These are phyloP conservation scores for Charina bottae DNA, from an alignment of 2,113 vertebrate genomes.

Conservation along the genomic window DNA sequence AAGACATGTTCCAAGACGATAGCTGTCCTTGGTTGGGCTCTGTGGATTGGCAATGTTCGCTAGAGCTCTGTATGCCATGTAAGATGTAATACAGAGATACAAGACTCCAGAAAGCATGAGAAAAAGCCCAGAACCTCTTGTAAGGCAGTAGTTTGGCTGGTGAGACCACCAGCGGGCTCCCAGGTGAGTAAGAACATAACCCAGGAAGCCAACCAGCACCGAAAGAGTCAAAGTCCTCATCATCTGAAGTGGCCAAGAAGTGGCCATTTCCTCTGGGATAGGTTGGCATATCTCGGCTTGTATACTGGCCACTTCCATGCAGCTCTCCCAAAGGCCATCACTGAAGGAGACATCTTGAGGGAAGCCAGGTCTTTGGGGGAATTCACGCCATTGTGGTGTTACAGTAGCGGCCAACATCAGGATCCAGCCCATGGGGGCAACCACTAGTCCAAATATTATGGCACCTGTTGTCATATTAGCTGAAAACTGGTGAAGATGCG, in stretches of 20 bases:
- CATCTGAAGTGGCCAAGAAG: neutral
- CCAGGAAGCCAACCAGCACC: slow-evolving; percentile 1
- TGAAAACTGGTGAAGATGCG: rapidly evolving
- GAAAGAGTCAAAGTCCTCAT: neutral
- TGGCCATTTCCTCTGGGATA: neutral
- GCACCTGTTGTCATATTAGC: rapidly evolving
- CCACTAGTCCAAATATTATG: neutral
- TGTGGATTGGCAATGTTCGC: neutral
- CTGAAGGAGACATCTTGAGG: slow-evolving; percentile 18
- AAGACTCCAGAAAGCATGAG: neutral
- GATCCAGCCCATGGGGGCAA: slow-evolving; percentile 36
- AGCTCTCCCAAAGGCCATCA: slow-evolving; percentile 31
- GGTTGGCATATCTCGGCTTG: neutral
- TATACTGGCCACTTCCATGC: neutral
- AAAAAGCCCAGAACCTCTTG: neutral
- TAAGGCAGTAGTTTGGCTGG: neutral
- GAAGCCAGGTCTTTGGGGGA: neutral
- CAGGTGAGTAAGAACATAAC: neutral
- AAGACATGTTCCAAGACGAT: slow-evolving; percentile 23
- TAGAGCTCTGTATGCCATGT: slow-evolving; percentile 15
- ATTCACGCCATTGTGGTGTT: neutral
- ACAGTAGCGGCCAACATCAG: slow-evolving; percentile 23
- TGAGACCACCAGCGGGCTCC: neutral
- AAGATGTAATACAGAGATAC: slow-evolving; percentile 11
- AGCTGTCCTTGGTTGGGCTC: neutral